Evolutionary conservation across 2,797 vertebrate genomes (phyloP), one percentile per base, ranked within the genome.

Genomic region (Microhierax caerulescens): DNA sequence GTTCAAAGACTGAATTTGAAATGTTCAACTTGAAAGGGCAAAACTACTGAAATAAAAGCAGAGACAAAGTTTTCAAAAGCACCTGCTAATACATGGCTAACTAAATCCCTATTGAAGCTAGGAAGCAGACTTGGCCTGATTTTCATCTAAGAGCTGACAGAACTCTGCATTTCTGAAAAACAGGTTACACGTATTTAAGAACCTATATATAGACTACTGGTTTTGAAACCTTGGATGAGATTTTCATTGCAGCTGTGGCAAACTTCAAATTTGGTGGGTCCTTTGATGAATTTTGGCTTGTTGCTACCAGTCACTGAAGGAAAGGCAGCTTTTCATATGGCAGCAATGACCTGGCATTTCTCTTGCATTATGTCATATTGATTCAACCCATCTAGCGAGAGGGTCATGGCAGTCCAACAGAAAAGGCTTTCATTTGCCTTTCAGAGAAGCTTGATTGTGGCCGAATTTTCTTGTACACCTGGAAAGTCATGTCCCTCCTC

Each of bases 261-360:
- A 90, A 84, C 73, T 90, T 92, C 69, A 90, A 70, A 93, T 72
- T 90, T 23, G 63, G 7, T 86, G 67, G 37, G 20, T 75, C 14
- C 28, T 93, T 81, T 90, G 72, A 92, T 80, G 56, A 90, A 79
- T 88, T 94, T 82, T 90, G 77, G 28, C 74, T 96, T 67, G 13
- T 56, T 75, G 36, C 4, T 3, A 81, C 45, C 37, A 85, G 60
- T 73, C 61, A 76, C 19, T 37, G 51, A 85, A 19, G 70, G 51
- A 76, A 67, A 61, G 30, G 36, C 64, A 86, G 41, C 59, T 93
- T 90, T 91, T 87, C 67, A 79, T 75, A 82, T 32, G 74, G 74
- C 56, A 86, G 63, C 36, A 68, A 82, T 75, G 80, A 90, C 78
- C 54, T 88, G 89, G 51, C 67, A 90, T 95, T 90, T 91, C 34